Base-by-base conservation (phyloP, 2,113 vertebrate species). In the Probosciger aterrimus region DNA sequence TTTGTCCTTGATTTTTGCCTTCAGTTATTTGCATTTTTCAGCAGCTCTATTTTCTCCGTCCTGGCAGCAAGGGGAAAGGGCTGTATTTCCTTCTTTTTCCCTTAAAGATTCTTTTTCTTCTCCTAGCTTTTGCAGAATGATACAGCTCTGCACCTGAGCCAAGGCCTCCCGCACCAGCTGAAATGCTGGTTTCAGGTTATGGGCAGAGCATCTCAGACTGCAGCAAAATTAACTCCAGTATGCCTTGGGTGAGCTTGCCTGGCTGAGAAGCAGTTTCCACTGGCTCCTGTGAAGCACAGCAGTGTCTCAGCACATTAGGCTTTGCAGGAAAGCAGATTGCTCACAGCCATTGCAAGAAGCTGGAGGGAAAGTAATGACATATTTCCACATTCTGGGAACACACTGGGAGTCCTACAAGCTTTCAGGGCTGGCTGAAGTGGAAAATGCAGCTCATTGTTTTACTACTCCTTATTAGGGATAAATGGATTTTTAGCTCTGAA, bases 241-340 rank as follows among this genome's bases (percentile, higher is more conserved):
- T 7, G 20, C 68, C 43, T 24, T 17, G 24, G 31, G 9, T 30
- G 47, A 55, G 30, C 19, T 55, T 19, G 30, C 62, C 5, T 14
- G 31, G 37, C 4, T 7, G 20, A 74, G 44, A 13, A 50, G 37
- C 7, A 5, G 22, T 49, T 74, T n/a, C 43, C 23, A 39, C 60
- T 3, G 24, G 23, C 31, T 28, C 17, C 35, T 2, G 11, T 28
- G 63, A 4, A 81, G 37, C 3, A 1, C 9, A 4, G 19, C 50
- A 13, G 52, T 5, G 43, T 6, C 62, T 49, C 4, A 1, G 43
- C 50, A 30, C 30, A 2, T 3, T 0, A 6, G 43, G 52, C 15
- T 24, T 31, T 62, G 53, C n/a, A 33, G 39, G 28, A 39, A 37
- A 31, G 7, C 37, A 1, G 19, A 6, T 5, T 33, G 37, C 52